A percentile compares a stretch with the other conserved stretches of the same genome.
phyloP scores from a whole-genome alignment of 2,888 invertebrate genomes.

The Phytoseiulus persimilis region DNA sequence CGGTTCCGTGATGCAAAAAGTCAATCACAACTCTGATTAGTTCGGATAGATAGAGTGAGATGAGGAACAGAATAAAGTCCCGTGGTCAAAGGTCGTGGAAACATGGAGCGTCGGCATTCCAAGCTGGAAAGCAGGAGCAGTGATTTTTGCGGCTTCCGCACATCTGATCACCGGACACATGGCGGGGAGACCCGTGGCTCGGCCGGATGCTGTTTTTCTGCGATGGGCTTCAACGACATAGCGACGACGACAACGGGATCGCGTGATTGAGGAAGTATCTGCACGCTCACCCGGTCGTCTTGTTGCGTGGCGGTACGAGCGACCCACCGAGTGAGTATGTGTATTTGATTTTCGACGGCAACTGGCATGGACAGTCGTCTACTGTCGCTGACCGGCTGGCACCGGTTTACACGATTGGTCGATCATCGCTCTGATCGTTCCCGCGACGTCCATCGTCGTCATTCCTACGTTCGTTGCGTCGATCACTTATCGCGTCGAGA shows the following conservation, averaged over 20 bases:
- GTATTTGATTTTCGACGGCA: background rate
- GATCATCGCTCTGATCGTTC: too few relatives aligned
- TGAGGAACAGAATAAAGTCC: background rate
- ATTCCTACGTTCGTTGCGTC: too few relatives aligned
- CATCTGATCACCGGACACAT: background rate
- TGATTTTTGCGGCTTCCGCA: background rate
- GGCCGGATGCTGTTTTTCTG: background rate
- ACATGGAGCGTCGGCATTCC: background rate
- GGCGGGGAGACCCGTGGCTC: background rate
- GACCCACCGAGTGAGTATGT: too few relatives aligned
- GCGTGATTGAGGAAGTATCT: conserved; percentile 5
- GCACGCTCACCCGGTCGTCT: background rate
- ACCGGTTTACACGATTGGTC: too few relatives aligned
- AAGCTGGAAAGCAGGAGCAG: background rate
- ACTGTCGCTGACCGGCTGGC: too few relatives aligned
- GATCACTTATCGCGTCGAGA: too few relatives aligned
- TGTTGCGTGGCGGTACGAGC: background rate
- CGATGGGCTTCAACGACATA: background rate
- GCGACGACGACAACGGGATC: background rate
- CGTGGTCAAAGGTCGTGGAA: background rate
- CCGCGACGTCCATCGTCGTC: too few relatives aligned
- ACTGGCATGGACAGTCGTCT: too few relatives aligned
- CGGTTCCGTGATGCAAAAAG: background rate
- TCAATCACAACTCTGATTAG: background rate
- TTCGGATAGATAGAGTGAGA: background rate